Evolutionary conservation across 2,113 vertebrate genomes (phyloP).

Genomic region (Morone chrysops): DNA sequence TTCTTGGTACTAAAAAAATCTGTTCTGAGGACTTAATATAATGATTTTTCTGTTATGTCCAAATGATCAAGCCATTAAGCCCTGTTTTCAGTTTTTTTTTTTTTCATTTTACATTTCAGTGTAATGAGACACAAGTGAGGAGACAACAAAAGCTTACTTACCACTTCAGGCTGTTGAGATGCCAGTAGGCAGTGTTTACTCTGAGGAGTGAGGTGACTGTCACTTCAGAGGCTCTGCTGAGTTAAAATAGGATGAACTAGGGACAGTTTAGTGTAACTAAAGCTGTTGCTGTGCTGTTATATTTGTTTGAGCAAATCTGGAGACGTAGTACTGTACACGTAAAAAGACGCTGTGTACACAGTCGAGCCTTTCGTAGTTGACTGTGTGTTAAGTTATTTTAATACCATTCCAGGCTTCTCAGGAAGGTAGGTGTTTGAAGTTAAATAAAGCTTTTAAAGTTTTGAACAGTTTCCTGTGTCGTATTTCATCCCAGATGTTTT

Average conservation of each 20-base stretch:
- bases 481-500: neutral
- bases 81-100: neutral
- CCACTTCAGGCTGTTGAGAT: conserved; percentile 17
- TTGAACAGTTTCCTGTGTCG: conserved; percentile 11
- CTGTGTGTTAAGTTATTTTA: conserved; percentile 83
- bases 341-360: conserved; percentile 51
- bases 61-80: neutral
- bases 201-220: conserved; percentile 30
- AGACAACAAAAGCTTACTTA: conserved; percentile 11
- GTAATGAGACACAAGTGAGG: conserved; percentile 18
- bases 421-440: conserved; percentile 79
- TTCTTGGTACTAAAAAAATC: conserved; percentile 33
- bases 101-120: conserved; percentile 16
- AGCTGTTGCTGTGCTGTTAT: conserved; percentile 44
- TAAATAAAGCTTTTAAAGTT: conserved; percentile 79
- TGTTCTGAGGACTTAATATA: neutral
- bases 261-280: conserved; percentile 21
- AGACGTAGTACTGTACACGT: conserved; percentile 67
- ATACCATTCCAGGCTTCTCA: conserved; percentile 80
- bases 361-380: conserved; percentile 64
- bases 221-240: conserved; percentile 27
- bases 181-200: conserved; percentile 37
- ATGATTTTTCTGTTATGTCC: neutral
- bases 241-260: neutral
- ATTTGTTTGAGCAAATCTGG: conserved; percentile 58